phyloP scores from a whole-genome alignment of 2,888 invertebrate species.

The Peribatodes rhomboidaria region DNA sequence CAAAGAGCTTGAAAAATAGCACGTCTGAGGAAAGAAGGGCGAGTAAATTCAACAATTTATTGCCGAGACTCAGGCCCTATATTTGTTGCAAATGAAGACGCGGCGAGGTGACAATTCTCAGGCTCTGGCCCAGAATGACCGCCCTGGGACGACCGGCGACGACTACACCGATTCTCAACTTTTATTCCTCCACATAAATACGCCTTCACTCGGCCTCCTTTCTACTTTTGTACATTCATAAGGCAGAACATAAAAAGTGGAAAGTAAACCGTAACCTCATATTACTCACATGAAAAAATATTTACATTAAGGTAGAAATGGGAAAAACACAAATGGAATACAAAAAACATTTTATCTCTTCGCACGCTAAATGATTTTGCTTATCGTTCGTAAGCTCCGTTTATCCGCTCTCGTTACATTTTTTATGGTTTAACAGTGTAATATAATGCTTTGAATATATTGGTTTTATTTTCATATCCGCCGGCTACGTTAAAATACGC shows the following conservation, averaged over 20 bases:
- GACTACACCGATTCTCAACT: constrained; percentile 61
- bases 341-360: constrained; percentile 48
- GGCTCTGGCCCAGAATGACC: constrained; percentile 74
- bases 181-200: constrained; percentile 66
- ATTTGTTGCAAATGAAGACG: constrained; percentile 85
- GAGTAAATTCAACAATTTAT: constrained; percentile 83
- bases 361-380: constrained; percentile 51
- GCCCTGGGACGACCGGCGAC: constrained; percentile 61
- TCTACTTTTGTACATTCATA: constrained; percentile 42
- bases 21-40: constrained; percentile 74
- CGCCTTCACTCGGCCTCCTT: constrained; percentile 31
- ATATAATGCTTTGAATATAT: constrained; percentile 43
- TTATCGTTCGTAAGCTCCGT: constrained; percentile 48
- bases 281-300: constrained; percentile 47
- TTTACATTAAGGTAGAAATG: constrained; percentile 45
- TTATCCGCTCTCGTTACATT: constrained; percentile 45
- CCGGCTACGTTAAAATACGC: constrained; percentile 20
- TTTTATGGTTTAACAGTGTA: constrained; percentile 46
- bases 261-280: constrained; percentile 39
- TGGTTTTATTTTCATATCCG: constrained; percentile 37
- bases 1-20: constrained; percentile 80
- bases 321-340: constrained; percentile 45
- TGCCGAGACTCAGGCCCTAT: constrained; percentile 74
- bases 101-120: constrained; percentile 82
- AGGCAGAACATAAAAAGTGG: constrained; percentile 40